Base-by-base conservation (phyloP, 2,797 vertebrate genomes). In the Holocentrus rufus region DNA sequence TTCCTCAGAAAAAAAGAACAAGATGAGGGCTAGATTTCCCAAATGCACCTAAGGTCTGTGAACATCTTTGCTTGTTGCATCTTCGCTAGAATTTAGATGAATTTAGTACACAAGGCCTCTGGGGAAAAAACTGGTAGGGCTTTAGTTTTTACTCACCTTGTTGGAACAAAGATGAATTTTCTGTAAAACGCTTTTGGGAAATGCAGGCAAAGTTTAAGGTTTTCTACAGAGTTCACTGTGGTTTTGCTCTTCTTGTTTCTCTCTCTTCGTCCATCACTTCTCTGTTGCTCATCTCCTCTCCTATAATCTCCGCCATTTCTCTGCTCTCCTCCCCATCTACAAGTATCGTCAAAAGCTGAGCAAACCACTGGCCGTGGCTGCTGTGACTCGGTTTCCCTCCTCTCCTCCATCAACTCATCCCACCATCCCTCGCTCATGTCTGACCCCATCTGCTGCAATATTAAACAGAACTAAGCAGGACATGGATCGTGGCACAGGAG, bases 381-480 rank as follows among this genome's bases (percentile, higher is more conserved):
- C 69, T 73, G 74, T 65, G 52, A 44, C 64, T 79, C 18, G 47
- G 20, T 64, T 42, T 66, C 54, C 23, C 17, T 80, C 25, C 20
- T 57, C 65, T 76, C 63, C 44, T 74, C 74, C 77, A 68, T 86
- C 76, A 77, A 69, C 67, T 85, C 87, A 77, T 65, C 52, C 72
- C 64, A 84, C 79, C 71, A 71, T 78, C 70, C 46, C 20, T 79
- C 54, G 22, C 62, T 74, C 68, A 80, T 5, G 55, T 82, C 79
- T 77, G 79, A 87, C 84, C 74, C 73, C 68, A 78, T 82, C 84
- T 89, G 66, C 25, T 90, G 86, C 84, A 91, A 88, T 89, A 90
- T 91, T 90, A 80, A 92, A 86, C 76, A 90, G 86, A 90, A 89
- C 89, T 88, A 90, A 92, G 81, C 85, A 90, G 83, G 83, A 92